Evolutionary conservation across 2,797 vertebrate genomes (phyloP).

Genomic region (Enteromius afrohamiltoni): DNA sequence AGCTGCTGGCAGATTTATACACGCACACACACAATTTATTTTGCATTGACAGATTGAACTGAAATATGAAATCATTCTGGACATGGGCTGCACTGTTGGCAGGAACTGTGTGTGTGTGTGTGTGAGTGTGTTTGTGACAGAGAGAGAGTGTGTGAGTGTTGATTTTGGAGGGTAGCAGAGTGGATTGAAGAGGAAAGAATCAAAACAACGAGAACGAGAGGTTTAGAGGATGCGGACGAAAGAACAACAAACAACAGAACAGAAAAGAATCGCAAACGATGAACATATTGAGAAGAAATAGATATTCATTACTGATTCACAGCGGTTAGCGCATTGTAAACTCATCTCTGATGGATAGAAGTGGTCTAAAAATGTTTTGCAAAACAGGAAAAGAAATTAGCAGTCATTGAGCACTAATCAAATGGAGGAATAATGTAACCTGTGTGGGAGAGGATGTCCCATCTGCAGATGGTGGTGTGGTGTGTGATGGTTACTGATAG

Average conservation of each 20-base stretch:
- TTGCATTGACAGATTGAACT: constrained; percentile 40
- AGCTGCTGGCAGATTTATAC: constrained; percentile 39
- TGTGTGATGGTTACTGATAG: constrained; percentile 14
- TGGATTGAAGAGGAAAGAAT: constrained; percentile 19
- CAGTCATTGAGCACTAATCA: not conserved
- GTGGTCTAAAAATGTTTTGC: too few species aligned
- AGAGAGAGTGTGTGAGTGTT: not conserved
- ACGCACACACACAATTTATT: constrained; percentile 31
- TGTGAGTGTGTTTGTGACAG: too few species aligned
- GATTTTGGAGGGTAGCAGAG: constrained; percentile 3
- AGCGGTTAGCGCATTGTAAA: not conserved
- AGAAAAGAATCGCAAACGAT: not conserved
- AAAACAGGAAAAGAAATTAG: not conserved
- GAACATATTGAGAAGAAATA: not conserved
- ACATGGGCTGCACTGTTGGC: constrained; percentile 36
- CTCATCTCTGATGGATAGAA: not conserved
- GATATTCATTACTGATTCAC: not conserved
- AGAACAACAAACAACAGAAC: not conserved
- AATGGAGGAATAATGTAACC: not conserved
- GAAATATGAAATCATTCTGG: constrained; percentile 46
- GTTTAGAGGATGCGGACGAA: not conserved
- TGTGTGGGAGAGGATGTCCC: constrained; percentile 10
- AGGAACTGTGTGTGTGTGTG: not conserved
- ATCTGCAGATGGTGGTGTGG: constrained; percentile 1
- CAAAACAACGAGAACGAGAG: not conserved